These are phyloP conservation scores for Homarus gammarus DNA, from an alignment of 2,888 invertebrate genomes.

Conservation along the genomic window DNA sequence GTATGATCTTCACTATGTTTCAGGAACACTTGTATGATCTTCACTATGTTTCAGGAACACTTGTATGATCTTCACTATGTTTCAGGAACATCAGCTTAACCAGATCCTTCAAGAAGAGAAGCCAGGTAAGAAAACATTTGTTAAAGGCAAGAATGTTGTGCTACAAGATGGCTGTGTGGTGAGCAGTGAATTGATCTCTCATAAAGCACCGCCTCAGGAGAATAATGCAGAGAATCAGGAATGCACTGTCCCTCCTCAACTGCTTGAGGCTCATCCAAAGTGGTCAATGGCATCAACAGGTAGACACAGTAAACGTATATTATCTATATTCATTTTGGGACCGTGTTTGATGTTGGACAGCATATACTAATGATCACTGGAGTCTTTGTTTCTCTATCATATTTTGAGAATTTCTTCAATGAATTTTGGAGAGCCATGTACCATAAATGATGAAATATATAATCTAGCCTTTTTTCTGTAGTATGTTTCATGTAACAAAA, in stretches of 20 bases:
- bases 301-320: not conserved
- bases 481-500: no score
- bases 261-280: not conserved
- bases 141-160: not conserved
- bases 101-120: constrained; percentile 67
- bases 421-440: no score
- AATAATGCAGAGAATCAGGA: not conserved
- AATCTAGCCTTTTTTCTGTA: no score
- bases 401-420: no score
- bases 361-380: no score
- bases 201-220: not conserved
- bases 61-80: not conserved
- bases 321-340: no score
- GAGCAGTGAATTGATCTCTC: not conserved
- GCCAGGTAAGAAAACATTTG: constrained; percentile 9
- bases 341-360: no score
- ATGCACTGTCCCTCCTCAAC: not conserved
- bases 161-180: not conserved
- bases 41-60: no score
- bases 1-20: no score
- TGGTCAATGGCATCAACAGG: not conserved
- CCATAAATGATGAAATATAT: no score
- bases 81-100: constrained; percentile 79
- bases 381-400: no score
- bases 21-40: no score